phyloP scores from a whole-genome alignment of 2,797 vertebrate genomes.

The Pangasius djambal region DNA sequence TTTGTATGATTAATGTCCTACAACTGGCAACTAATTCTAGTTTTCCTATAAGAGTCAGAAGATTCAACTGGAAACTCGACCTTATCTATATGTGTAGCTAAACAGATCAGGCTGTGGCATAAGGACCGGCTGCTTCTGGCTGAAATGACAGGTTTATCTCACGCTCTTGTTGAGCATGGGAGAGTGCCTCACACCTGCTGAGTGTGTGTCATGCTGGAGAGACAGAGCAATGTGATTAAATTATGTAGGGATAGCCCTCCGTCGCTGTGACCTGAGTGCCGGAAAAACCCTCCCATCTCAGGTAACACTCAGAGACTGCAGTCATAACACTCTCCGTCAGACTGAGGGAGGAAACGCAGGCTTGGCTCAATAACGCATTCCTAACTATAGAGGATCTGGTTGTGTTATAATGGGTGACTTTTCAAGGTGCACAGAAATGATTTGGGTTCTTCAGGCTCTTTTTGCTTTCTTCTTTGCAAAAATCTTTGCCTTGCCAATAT shows the following conservation, averaged over 20 bases:
- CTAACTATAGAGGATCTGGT: background rate
- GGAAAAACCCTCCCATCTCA: conserved; percentile 62
- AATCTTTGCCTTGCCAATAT: background rate
- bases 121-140: conserved; percentile 14
- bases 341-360: conserved; percentile 29
- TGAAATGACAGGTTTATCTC: conserved; percentile 66
- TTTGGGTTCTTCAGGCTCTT: background rate
- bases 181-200: conserved; percentile 31
- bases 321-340: conserved; percentile 34
- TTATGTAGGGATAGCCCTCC: conserved; percentile 76
- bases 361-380: background rate
- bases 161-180: conserved; percentile 55
- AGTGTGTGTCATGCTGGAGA: conserved; percentile 60
- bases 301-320: conserved; percentile 30
- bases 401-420: background rate
- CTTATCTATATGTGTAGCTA: conserved; percentile 18
- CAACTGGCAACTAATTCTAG: background rate
- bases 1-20: background rate
- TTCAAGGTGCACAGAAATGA: background rate
- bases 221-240: conserved; percentile 78
- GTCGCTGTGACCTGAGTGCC: conserved; percentile 67
- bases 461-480: background rate
- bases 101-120: conserved; percentile 4
- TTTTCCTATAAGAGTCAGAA: background rate
- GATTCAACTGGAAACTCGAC: background rate